These are phyloP conservation scores for Anoplolepis gracilipes DNA, from an alignment of 1,140 invertebrate species.

Conservation along the genomic window DNA sequence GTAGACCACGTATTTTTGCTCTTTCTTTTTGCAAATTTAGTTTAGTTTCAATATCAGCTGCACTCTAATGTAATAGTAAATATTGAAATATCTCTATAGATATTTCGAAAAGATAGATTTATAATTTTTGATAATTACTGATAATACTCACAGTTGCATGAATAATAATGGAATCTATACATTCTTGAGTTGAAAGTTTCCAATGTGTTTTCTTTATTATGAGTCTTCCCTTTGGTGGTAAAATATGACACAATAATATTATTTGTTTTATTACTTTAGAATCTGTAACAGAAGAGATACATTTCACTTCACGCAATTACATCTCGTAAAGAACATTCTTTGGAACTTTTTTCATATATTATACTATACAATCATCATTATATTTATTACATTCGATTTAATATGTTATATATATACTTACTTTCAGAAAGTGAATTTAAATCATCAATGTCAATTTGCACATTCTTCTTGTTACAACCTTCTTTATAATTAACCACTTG, in stretches of 20 bases:
- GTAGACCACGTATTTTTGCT: background rate
- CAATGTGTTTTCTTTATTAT: no score
- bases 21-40: background rate
- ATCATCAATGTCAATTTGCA: background rate
- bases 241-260: background rate
- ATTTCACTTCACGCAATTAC: background rate
- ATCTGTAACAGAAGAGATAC: background rate
- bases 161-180: background rate
- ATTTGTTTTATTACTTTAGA: background rate
- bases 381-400: background rate
- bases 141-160: background rate
- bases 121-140: background rate
- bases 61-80: background rate
- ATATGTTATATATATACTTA: background rate
- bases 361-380: no score
- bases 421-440: conserved; percentile 1
- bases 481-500: background rate
- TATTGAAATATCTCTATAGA: background rate
- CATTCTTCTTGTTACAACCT: background rate
- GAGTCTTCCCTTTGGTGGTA: background rate
- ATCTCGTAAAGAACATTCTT: no score
- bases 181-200: no score
- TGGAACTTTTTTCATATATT: no score
- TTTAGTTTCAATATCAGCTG: background rate
- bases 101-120: no score